Percentiles rank a stretch among this genome's conserved stretches.
These are phyloP conservation scores for Bergia sp. DNA, from an alignment of 92 coral and sea anemone species.

Conservation along the genomic window DNA sequence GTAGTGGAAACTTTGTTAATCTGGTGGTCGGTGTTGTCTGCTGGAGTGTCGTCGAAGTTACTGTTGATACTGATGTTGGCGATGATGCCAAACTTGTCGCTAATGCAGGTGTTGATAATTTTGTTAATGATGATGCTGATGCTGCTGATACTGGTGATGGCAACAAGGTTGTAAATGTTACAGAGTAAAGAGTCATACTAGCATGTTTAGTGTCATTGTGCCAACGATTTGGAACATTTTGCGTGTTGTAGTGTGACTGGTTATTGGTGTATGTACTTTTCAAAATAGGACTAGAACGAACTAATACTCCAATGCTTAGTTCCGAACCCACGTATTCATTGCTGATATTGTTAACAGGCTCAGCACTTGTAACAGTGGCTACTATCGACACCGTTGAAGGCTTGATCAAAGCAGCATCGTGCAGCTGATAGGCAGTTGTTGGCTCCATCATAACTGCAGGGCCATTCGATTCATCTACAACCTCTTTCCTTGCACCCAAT, in stretches of 20 bases:
- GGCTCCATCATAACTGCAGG: not conserved
- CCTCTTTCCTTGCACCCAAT: not conserved
- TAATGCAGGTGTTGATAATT: too few relatives aligned
- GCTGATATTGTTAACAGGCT: not conserved
- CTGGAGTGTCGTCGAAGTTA: not conserved
- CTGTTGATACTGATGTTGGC: not conserved
- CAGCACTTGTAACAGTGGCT: not conserved
- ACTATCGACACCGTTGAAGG: not conserved
- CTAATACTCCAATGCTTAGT: not conserved
- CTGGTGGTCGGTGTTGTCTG: not conserved
- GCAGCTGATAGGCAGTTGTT: not conserved
- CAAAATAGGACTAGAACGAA: not conserved
- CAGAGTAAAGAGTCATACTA: not conserved
- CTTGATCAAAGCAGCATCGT: not conserved
- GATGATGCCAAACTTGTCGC: not conserved
- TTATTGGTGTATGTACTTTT: not conserved
- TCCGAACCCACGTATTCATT: not conserved
- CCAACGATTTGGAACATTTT: not conserved
- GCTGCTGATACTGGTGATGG: conserved; percentile 7
- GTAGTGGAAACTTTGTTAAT: not conserved
- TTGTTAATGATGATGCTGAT: not conserved
- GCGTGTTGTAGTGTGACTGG: not conserved
- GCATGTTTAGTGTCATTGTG: not conserved
- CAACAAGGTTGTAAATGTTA: not conserved
- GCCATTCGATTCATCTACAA: not conserved